Evolutionary conservation across 2,888 invertebrate genomes (phyloP).

Genomic region (Micropterix aruncella): DNA sequence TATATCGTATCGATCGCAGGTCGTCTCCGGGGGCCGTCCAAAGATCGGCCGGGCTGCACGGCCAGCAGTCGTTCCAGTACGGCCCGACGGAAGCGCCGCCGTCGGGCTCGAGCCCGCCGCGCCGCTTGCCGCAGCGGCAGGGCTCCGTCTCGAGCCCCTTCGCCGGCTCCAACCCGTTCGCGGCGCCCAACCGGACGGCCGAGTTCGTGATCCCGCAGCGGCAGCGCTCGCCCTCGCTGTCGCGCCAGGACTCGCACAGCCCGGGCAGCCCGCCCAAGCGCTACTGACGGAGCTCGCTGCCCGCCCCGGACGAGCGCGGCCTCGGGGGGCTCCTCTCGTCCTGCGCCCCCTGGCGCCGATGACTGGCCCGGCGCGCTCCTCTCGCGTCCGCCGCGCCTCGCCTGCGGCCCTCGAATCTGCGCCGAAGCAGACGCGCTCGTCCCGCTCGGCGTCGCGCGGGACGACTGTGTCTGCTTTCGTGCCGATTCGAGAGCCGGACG

Average conservation of each 20-base stretch:
- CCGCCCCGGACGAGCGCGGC: no score
- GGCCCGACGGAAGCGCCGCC: neutral
- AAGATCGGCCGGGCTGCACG: neutral
- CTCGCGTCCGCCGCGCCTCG: no score
- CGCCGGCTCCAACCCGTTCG: slow-evolving; percentile 27
- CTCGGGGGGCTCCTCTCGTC: no score
- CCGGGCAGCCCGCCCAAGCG: neutral
- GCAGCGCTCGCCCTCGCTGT: no score
- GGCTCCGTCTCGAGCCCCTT: slow-evolving; percentile 23
- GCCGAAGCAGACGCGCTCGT: no score
- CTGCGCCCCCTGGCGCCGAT: no score
- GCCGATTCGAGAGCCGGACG: no score
- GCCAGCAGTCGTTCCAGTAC: neutral
- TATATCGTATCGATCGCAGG: slow-evolving; percentile 1
- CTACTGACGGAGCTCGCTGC: neutral
- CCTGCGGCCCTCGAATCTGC: no score
- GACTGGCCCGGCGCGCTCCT: no score
- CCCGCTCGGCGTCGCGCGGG: no score
- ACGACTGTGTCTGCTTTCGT: no score
- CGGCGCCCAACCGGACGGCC: slow-evolving; percentile 22
- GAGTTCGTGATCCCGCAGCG: slow-evolving; percentile 36
- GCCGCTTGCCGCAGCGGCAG: slow-evolving; percentile 18
- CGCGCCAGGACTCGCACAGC: neutral
- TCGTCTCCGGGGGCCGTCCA: slow-evolving; percentile 1
- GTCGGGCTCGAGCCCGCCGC: slow-evolving; percentile 10